A percentile compares a stretch with the other conserved stretches of the same genome.
These are phyloP conservation scores for Myrmecophaga tridactyla DNA, from an alignment of 2,113 vertebrate genomes.

Conservation along the genomic window DNA sequence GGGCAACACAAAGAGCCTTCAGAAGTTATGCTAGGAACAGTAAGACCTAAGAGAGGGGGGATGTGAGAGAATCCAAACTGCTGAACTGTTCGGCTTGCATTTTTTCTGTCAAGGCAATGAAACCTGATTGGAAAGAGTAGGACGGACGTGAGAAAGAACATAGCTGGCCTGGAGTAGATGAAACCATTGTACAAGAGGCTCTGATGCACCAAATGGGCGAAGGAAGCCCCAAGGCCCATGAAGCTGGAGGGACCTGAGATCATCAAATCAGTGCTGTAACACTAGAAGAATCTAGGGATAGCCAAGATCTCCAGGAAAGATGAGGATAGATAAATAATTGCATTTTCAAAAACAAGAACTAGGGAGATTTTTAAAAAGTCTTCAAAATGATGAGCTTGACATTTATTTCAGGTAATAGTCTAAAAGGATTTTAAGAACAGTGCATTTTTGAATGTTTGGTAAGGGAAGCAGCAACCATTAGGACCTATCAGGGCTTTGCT, in stretches of 20 bases:
- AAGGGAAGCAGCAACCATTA: neutral
- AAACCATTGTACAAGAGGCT: neutral
- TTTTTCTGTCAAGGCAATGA: neutral
- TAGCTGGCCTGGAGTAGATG: neutral
- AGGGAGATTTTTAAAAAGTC: neutral
- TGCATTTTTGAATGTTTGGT: neutral
- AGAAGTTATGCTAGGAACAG: conserved; percentile 26
- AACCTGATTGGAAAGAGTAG: conserved; percentile 20
- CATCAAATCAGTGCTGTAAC: neutral
- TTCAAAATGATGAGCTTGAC: neutral
- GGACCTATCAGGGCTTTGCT: neutral
- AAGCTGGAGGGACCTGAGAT: neutral
- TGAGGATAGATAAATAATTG: neutral
- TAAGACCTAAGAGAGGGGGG: neutral
- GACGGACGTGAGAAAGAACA: neutral
- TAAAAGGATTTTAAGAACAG: neutral
- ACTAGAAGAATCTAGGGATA: neutral
- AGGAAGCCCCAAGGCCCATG: neutral
- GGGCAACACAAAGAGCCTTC: no score
- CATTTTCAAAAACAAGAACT: neutral
- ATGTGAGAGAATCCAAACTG: neutral
- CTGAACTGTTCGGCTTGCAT: neutral
- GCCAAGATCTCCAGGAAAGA: neutral
- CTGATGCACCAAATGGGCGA: neutral
- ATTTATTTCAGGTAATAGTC: neutral